These are phyloP conservation scores for Schizotus pectinicornis DNA, from an alignment of 2,888 invertebrate genomes.

Conservation along the genomic window DNA sequence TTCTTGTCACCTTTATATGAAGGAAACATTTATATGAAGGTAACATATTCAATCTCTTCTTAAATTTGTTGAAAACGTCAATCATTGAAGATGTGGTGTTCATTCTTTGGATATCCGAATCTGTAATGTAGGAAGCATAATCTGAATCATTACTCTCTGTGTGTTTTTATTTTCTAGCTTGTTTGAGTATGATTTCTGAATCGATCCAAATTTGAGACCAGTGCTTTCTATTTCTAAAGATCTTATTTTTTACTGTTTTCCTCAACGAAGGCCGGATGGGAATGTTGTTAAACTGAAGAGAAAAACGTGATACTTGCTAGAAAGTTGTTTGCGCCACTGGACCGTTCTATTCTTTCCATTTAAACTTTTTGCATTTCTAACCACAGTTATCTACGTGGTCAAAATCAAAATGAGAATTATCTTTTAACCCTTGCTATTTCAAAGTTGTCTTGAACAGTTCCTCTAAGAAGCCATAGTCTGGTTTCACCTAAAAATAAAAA, in stretches of 20 bases:
- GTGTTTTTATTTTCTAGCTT: slow-evolving; percentile 57
- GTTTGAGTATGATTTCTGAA: slow-evolving; percentile 68
- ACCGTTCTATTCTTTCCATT: slow-evolving; percentile 42
- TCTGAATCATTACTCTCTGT: slow-evolving; percentile 58
- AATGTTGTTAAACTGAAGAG: slow-evolving; percentile 63
- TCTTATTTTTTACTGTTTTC: slow-evolving; percentile 59
- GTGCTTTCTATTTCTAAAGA: slow-evolving; percentile 62
- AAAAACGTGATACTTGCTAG: slow-evolving; percentile 47
- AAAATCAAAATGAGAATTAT: slow-evolving; percentile 58
- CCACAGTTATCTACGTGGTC: slow-evolving; percentile 55
- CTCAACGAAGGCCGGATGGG: slow-evolving; percentile 63
- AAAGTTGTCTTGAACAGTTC: slow-evolving; percentile 72
- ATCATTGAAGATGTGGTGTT: slow-evolving; percentile 78
- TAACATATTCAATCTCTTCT: slow-evolving; percentile 60
- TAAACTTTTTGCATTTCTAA: slow-evolving; percentile 41
- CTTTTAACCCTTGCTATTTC: slow-evolving; percentile 61
- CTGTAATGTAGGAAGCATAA: slow-evolving; percentile 46
- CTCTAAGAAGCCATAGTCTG: slow-evolving; percentile 77
- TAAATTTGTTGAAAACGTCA: slow-evolving; percentile 68
- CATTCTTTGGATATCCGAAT: slow-evolving; percentile 60
- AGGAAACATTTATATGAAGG: slow-evolving; percentile 45
- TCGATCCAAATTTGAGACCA: slow-evolving; percentile 73
- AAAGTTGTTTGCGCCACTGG: not conserved
- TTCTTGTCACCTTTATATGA: slow-evolving; percentile 49
- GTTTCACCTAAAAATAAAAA: slow-evolving; percentile 70